phyloP scores from a whole-genome alignment of 1,140 invertebrate genomes.

The Eriosoma lanigerum region DNA sequence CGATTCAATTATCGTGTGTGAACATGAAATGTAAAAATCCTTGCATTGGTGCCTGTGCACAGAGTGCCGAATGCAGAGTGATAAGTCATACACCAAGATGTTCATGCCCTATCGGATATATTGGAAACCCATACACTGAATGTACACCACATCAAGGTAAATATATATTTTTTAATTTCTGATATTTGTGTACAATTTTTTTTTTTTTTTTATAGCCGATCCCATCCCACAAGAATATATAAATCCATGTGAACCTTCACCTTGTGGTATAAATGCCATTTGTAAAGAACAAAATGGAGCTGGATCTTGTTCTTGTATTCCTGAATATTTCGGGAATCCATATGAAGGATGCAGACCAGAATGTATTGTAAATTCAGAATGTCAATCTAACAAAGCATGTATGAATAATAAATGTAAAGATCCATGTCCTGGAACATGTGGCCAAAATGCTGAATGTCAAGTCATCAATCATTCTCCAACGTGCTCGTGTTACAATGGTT shows the following conservation, averaged over 20 bases:
- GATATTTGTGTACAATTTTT: constrained; percentile 7
- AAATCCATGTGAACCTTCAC: constrained; percentile 67
- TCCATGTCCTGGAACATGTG: constrained; percentile 71
- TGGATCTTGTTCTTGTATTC: constrained; percentile 68
- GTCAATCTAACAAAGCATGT: constrained; percentile 66
- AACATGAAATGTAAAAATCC: constrained; percentile 71
- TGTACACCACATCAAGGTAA: constrained; percentile 59
- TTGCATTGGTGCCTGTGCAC: constrained; percentile 67
- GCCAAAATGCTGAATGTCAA: constrained; percentile 67
- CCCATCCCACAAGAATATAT: constrained; percentile 53
- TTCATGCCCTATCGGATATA: constrained; percentile 63
- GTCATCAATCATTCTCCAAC: constrained; percentile 70
- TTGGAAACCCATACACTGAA: constrained; percentile 65
- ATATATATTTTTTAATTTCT: background rate
- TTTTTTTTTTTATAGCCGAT: constrained; percentile 51
- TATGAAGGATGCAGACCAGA: constrained; percentile 67
- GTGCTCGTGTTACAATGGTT: constrained; percentile 67
- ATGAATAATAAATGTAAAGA: constrained; percentile 69
- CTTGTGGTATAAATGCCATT: constrained; percentile 71
- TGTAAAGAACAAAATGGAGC: constrained; percentile 69
- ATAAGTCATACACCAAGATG: constrained; percentile 69
- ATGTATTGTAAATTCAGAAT: constrained; percentile 69
- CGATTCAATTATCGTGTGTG: constrained; percentile 66
- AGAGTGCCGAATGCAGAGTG: constrained; percentile 67
- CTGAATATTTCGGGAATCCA: constrained; percentile 61